Base-by-base conservation (phyloP, 2,888 invertebrate species). In the Sepioteuthis lessoniana region DNA sequence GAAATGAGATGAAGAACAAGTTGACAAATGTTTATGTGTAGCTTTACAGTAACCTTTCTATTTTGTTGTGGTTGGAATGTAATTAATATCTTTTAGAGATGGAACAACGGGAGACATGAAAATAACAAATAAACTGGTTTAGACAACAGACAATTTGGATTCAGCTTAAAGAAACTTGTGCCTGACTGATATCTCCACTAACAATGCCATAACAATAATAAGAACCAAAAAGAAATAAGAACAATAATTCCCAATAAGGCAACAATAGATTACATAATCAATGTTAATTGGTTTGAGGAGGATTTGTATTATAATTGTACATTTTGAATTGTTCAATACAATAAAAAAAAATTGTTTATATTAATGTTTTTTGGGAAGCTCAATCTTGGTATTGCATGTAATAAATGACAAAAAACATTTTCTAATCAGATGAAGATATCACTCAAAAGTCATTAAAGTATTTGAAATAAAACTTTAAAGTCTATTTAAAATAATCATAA, bases 51-150 rank as follows among this genome's bases (percentile, higher is more conserved):
- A n/a, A 76, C n/a, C n/a, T 76, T 2, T 31, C 31, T 76, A n/a
- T 76, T 31, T 76, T 76, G 31, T 76, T 76, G n/a, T 76, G n/a
- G 76, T 76, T 76, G 76, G 76, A 76, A 76, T 31, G n/a, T 76
- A 76, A 76, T 76, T 76, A n/a, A 76, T 76, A 31, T 76, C 76
- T 76, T 76, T 76, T 76, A n/a, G 76, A 76, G 76, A 76, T 76
- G 76, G 31, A 76, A 76, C 31, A 76, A 76, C n/a, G 76, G 31
- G 76, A 42, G 42, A 76, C 76, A 76, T n/a, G 10, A 76, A 76
- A 76, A 31, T 31, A 10, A 60, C 60, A 60, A 60, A 76, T 31
- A 76, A 76, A 76, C 76, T 76, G 76, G 76, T 76, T 42, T 76
- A 31, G 76, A 31, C 76, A 76, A 8, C 76, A 76, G 76, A 76